phyloP scores from a whole-genome alignment of 2,797 vertebrate species.

The Hypotaenidia philippensis region DNA sequence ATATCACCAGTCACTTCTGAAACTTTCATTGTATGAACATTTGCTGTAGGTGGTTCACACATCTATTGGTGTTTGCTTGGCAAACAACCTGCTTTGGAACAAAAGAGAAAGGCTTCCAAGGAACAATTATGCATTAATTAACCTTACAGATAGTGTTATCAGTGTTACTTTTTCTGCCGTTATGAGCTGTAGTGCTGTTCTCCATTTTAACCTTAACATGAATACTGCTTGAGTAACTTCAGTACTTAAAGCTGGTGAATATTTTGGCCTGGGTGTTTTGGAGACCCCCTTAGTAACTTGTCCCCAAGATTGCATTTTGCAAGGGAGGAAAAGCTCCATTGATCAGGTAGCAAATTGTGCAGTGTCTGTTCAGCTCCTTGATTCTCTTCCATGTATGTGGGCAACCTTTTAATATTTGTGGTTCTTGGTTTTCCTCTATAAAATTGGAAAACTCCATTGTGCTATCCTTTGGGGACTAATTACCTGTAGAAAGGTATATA shows the following conservation, averaged over 20 bases:
- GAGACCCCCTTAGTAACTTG: not conserved
- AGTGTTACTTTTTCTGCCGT: not conserved
- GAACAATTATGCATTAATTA: slow-evolving; percentile 31
- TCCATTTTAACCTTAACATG: not conserved
- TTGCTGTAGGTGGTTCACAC: slow-evolving; percentile 73
- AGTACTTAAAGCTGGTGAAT: not conserved
- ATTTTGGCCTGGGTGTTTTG: not conserved
- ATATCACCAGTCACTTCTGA: slow-evolving; percentile 63
- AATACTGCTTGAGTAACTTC: not conserved
- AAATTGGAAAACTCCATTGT: not conserved
- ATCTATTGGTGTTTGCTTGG: slow-evolving; percentile 50
- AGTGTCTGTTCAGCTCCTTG: not conserved
- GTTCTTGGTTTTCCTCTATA: not conserved
- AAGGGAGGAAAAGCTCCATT: not conserved
- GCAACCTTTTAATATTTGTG: not conserved
- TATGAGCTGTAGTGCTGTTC: not conserved
- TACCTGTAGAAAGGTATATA: not conserved
- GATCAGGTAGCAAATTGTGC: not conserved
- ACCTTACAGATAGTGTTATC: slow-evolving; percentile 57
- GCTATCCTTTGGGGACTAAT: not conserved
- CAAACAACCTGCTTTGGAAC: slow-evolving; percentile 66
- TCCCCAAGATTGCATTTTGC: not conserved
- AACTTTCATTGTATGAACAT: slow-evolving; percentile 73
- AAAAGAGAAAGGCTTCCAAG: slow-evolving; percentile 25
- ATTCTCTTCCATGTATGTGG: not conserved